These are phyloP conservation scores for Lycophotia porphyrea DNA, from an alignment of 2,888 invertebrate species.

Conservation along the genomic window DNA sequence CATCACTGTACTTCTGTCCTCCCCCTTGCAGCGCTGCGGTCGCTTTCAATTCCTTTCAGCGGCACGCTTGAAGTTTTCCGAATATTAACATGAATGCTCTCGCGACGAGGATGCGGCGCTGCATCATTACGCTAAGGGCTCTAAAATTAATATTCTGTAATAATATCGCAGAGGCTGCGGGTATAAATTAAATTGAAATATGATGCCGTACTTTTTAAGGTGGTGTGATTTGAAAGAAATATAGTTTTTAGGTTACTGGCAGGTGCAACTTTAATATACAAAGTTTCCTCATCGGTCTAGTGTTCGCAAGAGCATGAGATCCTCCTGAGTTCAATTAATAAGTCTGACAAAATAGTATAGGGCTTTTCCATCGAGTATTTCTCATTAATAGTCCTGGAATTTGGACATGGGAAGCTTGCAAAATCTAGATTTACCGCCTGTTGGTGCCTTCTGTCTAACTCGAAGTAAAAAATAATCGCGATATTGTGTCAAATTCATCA, in stretches of 20 bases:
- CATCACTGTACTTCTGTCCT: constrained; percentile 18
- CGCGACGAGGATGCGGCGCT: constrained; percentile 32
- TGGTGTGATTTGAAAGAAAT: neutral
- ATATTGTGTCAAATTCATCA: neutral
- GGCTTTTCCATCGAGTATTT: neutral
- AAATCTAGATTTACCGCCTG: neutral
- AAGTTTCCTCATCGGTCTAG: neutral
- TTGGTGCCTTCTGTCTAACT: neutral
- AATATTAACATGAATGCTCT: constrained; percentile 50
- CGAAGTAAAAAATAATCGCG: neutral
- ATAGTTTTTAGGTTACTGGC: neutral
- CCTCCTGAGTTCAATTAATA: neutral
- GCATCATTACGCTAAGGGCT: constrained; percentile 53
- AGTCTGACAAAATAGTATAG: neutral
- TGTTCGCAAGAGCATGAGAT: neutral
- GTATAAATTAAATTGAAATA: constrained; percentile 19
- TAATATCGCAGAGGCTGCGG: constrained; percentile 4
- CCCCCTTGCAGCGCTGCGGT: constrained; percentile 3
- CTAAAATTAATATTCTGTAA: constrained; percentile 40
- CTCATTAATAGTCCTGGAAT: neutral
- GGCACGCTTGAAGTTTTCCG: constrained; percentile 37
- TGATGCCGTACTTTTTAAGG: neutral
- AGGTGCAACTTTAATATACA: neutral
- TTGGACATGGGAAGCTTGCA: neutral
- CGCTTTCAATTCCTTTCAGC: constrained; percentile 52